A percentile compares a stretch with the other conserved stretches of the same genome.
These are phyloP conservation scores for Sinhomidia bicolor DNA, from an alignment of 2,888 invertebrate species.

Conservation along the genomic window DNA sequence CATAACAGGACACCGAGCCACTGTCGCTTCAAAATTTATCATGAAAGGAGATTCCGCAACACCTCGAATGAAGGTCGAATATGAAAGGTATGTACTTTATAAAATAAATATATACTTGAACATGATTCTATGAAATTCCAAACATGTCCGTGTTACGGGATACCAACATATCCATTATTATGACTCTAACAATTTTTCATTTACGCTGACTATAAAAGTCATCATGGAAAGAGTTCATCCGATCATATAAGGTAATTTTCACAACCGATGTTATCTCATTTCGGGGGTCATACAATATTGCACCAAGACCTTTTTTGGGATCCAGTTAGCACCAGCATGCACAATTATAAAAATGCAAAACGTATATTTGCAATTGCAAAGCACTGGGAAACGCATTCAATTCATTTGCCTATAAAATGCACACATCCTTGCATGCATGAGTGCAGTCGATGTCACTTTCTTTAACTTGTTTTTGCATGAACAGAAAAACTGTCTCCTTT, in stretches of 20 bases:
- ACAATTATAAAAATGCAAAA: constrained; percentile 19
- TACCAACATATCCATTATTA: background rate
- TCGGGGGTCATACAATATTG: constrained; percentile 13
- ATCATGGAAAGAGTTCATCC: constrained; percentile 67
- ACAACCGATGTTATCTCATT: background rate
- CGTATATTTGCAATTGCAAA: background rate
- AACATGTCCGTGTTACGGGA: background rate
- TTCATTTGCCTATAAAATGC: background rate
- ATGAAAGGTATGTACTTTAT: constrained; percentile 86
- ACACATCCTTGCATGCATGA: constrained; percentile 3
- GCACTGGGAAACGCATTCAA: constrained; percentile 4
- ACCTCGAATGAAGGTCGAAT: constrained; percentile 93
- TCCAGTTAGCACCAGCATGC: constrained; percentile 47
- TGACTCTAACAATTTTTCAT: constrained; percentile 20
- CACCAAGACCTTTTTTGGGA: background rate
- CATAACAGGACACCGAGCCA: constrained; percentile 88
- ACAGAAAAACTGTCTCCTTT: background rate
- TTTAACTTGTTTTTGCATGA: background rate
- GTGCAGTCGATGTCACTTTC: background rate
- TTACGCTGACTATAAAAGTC: constrained; percentile 48
- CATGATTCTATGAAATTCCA: background rate
- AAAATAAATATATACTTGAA: background rate
- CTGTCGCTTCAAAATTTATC: constrained; percentile 90
- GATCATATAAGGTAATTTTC: constrained; percentile 63
- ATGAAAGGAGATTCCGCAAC: constrained; percentile 85